These are phyloP conservation scores for Tricholauxania praeusta DNA, from an alignment of 2,888 invertebrate genomes.

Conservation along the genomic window DNA sequence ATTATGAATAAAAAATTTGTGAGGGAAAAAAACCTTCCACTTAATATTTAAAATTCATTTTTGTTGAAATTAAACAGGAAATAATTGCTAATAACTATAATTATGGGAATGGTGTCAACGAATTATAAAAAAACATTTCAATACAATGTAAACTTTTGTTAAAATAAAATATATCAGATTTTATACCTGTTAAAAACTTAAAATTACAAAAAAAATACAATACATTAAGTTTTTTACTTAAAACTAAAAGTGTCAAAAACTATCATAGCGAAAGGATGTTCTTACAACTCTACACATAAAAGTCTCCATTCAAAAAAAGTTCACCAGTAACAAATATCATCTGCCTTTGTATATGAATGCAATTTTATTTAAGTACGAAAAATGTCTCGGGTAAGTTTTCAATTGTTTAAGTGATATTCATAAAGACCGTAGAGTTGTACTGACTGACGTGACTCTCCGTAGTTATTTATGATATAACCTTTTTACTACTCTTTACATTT, in stretches of 20 bases:
- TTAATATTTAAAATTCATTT: no score
- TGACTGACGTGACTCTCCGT: not conserved
- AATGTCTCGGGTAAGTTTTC: conserved; percentile 24
- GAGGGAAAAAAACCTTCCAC: not conserved
- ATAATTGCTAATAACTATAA: no score
- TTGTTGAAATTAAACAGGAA: no score
- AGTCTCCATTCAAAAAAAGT: no score
- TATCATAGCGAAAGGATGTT: not conserved
- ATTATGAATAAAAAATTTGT: not conserved
- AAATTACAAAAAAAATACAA: not conserved
- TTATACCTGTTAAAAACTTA: not conserved
- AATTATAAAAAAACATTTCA: no score
- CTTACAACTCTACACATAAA: not conserved
- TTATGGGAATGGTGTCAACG: no score
- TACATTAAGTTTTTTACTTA: not conserved
- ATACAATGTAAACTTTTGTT: no score
- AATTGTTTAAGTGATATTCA: no score
- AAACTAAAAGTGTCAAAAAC: not conserved
- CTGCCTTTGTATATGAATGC: no score
- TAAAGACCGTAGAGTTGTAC: not conserved
- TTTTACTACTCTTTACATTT: no score
- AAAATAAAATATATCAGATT: not conserved
- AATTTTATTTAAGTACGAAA: not conserved
- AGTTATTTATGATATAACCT: no score
- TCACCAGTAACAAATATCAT: no score